Base-by-base conservation (phyloP, 1,140 invertebrate species). In the Drosophila prosaltans region DNA sequence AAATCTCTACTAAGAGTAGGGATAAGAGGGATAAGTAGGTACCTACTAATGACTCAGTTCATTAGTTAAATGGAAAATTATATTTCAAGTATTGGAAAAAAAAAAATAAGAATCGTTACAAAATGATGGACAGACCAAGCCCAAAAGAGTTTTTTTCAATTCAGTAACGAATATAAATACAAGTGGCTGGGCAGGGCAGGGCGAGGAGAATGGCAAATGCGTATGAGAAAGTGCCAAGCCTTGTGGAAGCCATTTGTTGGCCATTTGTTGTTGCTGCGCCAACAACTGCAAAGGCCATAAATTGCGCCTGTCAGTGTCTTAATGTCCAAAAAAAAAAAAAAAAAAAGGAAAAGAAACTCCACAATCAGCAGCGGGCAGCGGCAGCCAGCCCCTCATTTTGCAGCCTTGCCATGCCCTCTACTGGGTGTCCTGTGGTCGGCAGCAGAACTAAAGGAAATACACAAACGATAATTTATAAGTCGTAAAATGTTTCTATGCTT, bases 381-480 rank as follows among this genome's bases (percentile, higher is more conserved):
- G 10, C 55, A 45, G 71, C 60, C 74, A 78, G 64, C 71, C 71
- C 60, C 36, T 68, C 65, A 30, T 26, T 51, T 51, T 8, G 45
- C 8, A 51, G 21, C 45, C 45, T 51, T 43, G 41, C 59, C 60
- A 32, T 54, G 72, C 72, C 79, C 81, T 90, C 82, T 86, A 80
- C 76, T 78, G 82, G 77, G 80, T 83, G 82, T 90, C 86, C 86
- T 86, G 71, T 61, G 67, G 66, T 65, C 69, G 74, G 69, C 64
- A 77, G 81, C 72, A 66, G 58, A 85, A 72, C 69, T 74, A 74
- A 82, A 77, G 69, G 76, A 74, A 82, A 85, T 80, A 80, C 82
- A 86, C 16, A 16, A 16, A 85, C 89, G 78, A 89, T 91, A 89
- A 91, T 91, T 91, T 91, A 91, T 91, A 85, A 80, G 88, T 91